Conservation (phyloP, 2,113 vertebrate species). For the Sturnira hondurensis region DNA sequence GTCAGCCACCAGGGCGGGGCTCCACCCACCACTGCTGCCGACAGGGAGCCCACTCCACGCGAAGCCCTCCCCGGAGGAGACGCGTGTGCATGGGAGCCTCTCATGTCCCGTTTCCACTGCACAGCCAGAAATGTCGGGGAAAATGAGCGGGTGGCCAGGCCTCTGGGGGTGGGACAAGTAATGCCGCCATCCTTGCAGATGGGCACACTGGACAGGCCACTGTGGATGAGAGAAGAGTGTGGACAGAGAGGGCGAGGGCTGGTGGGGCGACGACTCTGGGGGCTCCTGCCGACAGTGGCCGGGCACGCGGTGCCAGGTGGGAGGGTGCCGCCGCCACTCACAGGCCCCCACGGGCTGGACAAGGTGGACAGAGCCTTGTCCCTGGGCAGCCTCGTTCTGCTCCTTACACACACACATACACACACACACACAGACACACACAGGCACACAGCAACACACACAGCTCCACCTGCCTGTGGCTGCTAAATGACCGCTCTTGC, state of each 20-base stretch:
- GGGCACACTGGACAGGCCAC: conserved; percentile 47
- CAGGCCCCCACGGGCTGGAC: conserved; percentile 25
- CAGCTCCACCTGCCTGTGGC: fast-evolving
- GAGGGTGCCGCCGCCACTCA: conserved; percentile 61
- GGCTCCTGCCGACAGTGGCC: neutral
- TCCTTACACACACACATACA: neutral
- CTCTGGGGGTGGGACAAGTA: conserved; percentile 10
- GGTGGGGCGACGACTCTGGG: too few relatives aligned
- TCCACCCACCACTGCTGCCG: neutral
- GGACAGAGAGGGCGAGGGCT: conserved; percentile 16
- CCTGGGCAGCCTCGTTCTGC: neutral
- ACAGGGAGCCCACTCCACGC: conserved; percentile 13
- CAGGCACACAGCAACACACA: neutral
- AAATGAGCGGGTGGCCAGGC: neutral
- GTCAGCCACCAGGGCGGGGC: conserved; percentile 54
- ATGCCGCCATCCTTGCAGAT: conserved; percentile 25
- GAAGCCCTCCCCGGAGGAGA: conserved; percentile 29
- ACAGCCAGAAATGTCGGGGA: conserved; percentile 28
- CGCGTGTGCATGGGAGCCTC: conserved; percentile 32
- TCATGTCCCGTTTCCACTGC: conserved; percentile 52
- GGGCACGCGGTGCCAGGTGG: conserved; percentile 43
- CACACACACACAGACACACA: too few relatives aligned
- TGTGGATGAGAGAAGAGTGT: neutral
- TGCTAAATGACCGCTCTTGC: fast-evolving
- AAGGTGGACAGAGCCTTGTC: conserved; percentile 33